A percentile compares a stretch with the other conserved stretches of the same genome.
These are phyloP conservation scores for Acronicta aceris DNA, from an alignment of 2,888 invertebrate species.

Conservation along the genomic window DNA sequence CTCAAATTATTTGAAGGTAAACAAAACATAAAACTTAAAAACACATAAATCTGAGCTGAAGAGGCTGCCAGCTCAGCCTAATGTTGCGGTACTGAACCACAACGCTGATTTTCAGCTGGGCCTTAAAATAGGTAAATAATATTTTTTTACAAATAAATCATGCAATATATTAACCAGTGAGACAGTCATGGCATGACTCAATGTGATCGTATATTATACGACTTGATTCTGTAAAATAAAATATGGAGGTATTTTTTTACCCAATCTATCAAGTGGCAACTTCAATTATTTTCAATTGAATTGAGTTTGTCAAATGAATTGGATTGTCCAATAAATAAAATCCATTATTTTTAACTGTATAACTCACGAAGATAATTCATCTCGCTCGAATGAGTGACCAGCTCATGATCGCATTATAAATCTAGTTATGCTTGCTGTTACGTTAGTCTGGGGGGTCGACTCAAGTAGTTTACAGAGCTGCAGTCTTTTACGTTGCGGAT, in stretches of 20 bases:
- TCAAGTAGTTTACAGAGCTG: too few relatives aligned
- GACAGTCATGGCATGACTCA: too few relatives aligned
- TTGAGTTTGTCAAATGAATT: neutral
- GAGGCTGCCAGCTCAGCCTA: too few relatives aligned
- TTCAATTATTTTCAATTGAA: neutral
- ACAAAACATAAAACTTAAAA: too few relatives aligned
- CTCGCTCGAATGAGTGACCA: neutral
- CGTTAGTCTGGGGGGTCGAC: neutral
- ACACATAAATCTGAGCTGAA: too few relatives aligned
- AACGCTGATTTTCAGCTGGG: too few relatives aligned
- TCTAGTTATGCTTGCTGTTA: neutral
- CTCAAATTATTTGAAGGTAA: too few relatives aligned
- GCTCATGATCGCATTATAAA: slow-evolving; percentile 9
- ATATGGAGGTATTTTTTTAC: neutral
- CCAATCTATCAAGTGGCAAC: neutral
- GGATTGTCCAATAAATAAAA: neutral
- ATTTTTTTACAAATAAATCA: too few relatives aligned
- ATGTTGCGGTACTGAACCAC: too few relatives aligned
- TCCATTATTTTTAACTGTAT: neutral
- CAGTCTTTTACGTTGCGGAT: too few relatives aligned
- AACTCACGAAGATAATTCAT: neutral
- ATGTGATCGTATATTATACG: neutral
- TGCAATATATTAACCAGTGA: too few relatives aligned
- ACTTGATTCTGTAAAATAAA: neutral
- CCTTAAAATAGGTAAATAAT: too few relatives aligned